Evolutionary conservation across 2,888 invertebrate genomes (phyloP).

Genomic region (Zygothrica quintamaculata): DNA sequence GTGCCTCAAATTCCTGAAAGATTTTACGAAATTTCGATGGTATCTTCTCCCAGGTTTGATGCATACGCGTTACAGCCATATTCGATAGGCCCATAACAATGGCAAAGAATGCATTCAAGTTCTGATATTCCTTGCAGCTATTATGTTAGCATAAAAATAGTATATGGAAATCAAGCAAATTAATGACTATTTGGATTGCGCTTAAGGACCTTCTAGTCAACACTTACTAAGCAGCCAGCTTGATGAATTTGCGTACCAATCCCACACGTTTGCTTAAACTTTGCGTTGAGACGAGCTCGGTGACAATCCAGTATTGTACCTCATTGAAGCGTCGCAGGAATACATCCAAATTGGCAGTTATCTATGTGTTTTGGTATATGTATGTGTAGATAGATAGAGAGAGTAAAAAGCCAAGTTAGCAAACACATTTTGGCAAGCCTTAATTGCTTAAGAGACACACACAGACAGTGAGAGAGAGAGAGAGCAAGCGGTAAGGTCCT

Average conservation of each 20-base stretch:
- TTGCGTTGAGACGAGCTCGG: conserved; percentile 90
- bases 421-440: conserved; percentile 44
- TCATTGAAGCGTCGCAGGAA: conserved; percentile 92
- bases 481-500: too few species aligned
- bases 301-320: conserved; percentile 93
- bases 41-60: conserved; percentile 92
- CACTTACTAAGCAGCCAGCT: conserved; percentile 92
- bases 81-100: conserved; percentile 93
- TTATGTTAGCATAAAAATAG: neutral
- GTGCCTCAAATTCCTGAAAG: conserved; percentile 91
- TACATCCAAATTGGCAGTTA: conserved; percentile 92
- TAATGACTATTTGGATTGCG: neutral
- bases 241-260: conserved; percentile 92
- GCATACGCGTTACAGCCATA: conserved; percentile 90
- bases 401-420: conserved; percentile 17
- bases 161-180: neutral
- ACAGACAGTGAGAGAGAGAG: too few species aligned
- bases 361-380: too few species aligned
- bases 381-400: too few species aligned
- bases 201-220: neutral
- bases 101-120: conserved; percentile 93
- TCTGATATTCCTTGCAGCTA: conserved; percentile 93
- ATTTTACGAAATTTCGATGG: conserved; percentile 91
- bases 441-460: conserved; percentile 49
- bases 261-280: conserved; percentile 90